Evolutionary conservation across 2,888 invertebrate species (phyloP).

Genomic region (Sinhomidia bicolor): DNA sequence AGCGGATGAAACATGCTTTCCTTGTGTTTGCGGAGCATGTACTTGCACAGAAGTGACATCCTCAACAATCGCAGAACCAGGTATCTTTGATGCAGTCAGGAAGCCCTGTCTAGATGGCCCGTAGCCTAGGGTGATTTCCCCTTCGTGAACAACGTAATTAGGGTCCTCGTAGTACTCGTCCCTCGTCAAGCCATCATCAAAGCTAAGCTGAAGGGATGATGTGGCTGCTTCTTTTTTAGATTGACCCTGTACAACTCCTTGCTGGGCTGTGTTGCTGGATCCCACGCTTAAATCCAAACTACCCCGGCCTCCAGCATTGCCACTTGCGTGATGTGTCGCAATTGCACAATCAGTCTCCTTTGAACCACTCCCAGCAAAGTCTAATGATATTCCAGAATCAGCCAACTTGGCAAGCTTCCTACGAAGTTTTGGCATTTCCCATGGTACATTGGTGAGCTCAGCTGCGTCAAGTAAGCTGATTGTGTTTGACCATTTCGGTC

Average conservation of each 20-base stretch:
- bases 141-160: conserved; percentile 51
- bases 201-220: conserved; percentile 69
- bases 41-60: conserved; percentile 76
- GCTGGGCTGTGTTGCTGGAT: conserved; percentile 1
- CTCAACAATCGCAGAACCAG: conserved; percentile 71
- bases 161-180: conserved; percentile 76
- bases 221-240: conserved; percentile 8
- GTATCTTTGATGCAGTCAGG: conserved; percentile 67
- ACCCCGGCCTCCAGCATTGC: conserved; percentile 1
- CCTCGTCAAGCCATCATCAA: conserved; percentile 71
- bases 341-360: conserved; percentile 66
- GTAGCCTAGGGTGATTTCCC: not conserved
- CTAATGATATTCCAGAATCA: conserved; percentile 80
- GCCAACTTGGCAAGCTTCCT: conserved; percentile 87
- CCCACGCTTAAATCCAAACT: conserved; percentile 33
- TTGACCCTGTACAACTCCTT: conserved; percentile 60
- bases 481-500: conserved; percentile 60
- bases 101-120: conserved; percentile 57
- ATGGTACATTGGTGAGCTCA: conserved; percentile 91
- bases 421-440: conserved; percentile 95
- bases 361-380: conserved; percentile 74
- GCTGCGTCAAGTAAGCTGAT: conserved; percentile 70
- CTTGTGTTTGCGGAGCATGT: conserved; percentile 49
- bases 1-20: conserved; percentile 4
- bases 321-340: conserved; percentile 30